Evolutionary conservation across 2,113 vertebrate species (phyloP).

Genomic region (Tonatia bakeri): DNA sequence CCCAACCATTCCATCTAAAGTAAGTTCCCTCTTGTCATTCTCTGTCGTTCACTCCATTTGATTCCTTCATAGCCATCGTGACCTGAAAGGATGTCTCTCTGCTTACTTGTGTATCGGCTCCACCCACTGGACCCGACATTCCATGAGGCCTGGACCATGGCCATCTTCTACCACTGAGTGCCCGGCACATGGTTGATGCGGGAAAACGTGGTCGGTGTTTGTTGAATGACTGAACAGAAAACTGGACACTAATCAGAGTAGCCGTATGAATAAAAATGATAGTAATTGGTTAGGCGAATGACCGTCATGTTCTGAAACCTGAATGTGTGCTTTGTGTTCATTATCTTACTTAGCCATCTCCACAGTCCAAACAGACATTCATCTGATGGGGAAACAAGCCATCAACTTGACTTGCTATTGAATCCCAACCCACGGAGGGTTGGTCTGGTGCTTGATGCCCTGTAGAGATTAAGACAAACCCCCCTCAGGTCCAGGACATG

Average conservation of each 20-base stretch:
- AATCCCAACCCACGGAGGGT: not conserved
- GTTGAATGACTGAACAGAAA: not conserved
- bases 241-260: not conserved
- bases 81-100: not conserved
- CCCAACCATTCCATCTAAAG: fast-evolving
- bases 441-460: not conserved
- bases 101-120: not conserved
- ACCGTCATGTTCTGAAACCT: not conserved
- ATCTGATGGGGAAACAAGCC: not conserved
- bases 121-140: not conserved
- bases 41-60: not conserved
- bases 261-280: not conserved
- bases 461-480: not conserved
- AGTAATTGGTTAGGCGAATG: not conserved
- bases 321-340: not conserved
- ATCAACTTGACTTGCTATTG: not conserved
- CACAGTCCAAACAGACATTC: not conserved
- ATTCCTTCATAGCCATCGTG: not conserved
- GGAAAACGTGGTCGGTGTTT: not conserved
- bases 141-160: not conserved
- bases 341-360: not conserved
- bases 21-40: not conserved
- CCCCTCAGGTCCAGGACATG: not conserved
- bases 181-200: not conserved
- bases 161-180: not conserved